Percentiles rank a stretch among this genome's conserved stretches.
These are phyloP conservation scores for Pristionchus pacificus DNA, from an alignment of 1,140 invertebrate genomes.

Conservation along the genomic window DNA sequence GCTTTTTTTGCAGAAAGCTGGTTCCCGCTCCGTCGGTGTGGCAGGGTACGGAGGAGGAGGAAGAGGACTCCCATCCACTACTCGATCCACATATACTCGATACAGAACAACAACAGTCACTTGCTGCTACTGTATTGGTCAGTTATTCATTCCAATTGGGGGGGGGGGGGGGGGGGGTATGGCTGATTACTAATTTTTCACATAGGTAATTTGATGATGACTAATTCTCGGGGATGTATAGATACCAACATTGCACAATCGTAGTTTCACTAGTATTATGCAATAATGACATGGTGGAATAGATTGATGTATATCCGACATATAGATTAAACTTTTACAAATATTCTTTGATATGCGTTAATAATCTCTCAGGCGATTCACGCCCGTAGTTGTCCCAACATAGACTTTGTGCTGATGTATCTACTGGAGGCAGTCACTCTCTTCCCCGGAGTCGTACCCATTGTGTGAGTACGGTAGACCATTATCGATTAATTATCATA, in stretches of 20 bases:
- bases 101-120: constrained; percentile 20
- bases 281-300: no score
- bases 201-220: no score
- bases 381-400: constrained; percentile 26
- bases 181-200: no score
- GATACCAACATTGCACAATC: no score
- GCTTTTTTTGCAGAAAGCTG: not conserved
- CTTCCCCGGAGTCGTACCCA: constrained; percentile 28
- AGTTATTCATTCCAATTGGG: no score
- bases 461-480: not conserved
- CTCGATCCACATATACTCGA: constrained; percentile 22
- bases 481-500: no score
- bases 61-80: constrained; percentile 26
- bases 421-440: constrained; percentile 29
- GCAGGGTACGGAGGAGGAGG: constrained; percentile 28
- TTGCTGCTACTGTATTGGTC: constrained; percentile 28
- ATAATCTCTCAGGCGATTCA: constrained; percentile 22
- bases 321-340: no score
- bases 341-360: no score
- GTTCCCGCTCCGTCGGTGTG: constrained; percentile 16
- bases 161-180: no score
- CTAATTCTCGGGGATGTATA: no score
- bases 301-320: no score
- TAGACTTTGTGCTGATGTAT: constrained; percentile 26
- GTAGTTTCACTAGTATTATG: no score